A percentile compares a stretch with the other conserved stretches of the same genome.
phyloP scores from a whole-genome alignment of 2,113 vertebrate species.

The Prionailurus bengalensis region DNA sequence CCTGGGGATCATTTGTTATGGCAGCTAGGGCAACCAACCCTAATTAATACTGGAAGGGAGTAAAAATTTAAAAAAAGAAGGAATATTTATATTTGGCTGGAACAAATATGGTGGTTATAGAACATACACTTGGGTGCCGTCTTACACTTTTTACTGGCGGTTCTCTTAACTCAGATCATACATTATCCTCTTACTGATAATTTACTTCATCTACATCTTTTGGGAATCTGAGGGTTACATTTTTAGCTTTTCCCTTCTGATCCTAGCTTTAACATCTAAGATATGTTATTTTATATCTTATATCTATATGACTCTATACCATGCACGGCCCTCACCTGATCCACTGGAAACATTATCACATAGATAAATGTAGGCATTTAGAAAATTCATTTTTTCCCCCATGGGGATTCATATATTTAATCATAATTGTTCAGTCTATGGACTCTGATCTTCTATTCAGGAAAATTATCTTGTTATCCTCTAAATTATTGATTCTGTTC shows the following conservation, averaged over 20 bases:
- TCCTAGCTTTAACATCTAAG: neutral
- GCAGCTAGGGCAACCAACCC: neutral
- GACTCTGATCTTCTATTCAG: neutral
- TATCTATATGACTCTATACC: neutral
- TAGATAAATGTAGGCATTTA: neutral
- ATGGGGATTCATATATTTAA: neutral
- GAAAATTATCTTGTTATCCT: conserved; percentile 22
- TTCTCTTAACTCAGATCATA: neutral
- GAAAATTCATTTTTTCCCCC: neutral
- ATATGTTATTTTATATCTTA: neutral
- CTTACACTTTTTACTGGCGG: neutral
- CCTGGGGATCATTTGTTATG: neutral
- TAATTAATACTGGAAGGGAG: neutral
- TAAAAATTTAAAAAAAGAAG: neutral
- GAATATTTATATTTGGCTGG: neutral
- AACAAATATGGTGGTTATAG: neutral
- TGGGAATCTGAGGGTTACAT: neutral
- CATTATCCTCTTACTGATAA: neutral
- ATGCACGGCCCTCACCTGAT: neutral
- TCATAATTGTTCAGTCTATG: neutral
- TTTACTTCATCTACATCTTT: neutral
- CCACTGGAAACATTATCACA: neutral
- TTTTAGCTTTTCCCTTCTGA: neutral
- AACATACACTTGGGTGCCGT: neutral
- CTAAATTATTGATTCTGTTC: conserved; percentile 22